Conservation (phyloP, 2,888 invertebrate genomes). For the Callyntrura sp. region DNA sequence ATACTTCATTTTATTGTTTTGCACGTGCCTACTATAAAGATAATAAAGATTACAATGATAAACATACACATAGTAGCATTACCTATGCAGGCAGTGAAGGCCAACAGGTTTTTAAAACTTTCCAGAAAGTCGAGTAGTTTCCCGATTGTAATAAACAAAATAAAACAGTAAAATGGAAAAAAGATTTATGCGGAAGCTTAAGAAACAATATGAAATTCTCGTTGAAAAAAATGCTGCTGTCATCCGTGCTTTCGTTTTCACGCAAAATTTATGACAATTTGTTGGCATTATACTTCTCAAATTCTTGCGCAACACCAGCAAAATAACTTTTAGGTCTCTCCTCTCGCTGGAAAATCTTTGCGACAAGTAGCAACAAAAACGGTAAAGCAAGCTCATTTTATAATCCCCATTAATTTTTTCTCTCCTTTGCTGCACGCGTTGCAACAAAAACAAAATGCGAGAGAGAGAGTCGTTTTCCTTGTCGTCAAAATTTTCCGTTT, state of each 20-base stretch:
- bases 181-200: too few relatives aligned
- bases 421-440: slow-evolving; percentile 5
- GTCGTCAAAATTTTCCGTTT: slow-evolving; percentile 25
- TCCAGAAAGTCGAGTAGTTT: not conserved
- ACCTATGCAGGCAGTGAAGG: too few relatives aligned
- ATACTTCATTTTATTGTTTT: slow-evolving; percentile 49
- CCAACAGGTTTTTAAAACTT: slow-evolving; percentile 50
- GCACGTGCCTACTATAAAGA: not conserved
- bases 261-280: slow-evolving; percentile 39
- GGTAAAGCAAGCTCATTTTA: not conserved
- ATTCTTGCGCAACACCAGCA: too few relatives aligned
- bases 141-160: too few relatives aligned
- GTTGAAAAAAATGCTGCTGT: not conserved
- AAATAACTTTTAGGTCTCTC: slow-evolving; percentile 14
- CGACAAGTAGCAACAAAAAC: not conserved
- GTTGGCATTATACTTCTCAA: slow-evolving; percentile 14
- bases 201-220: not conserved
- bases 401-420: slow-evolving; percentile 43
- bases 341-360: not conserved
- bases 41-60: not conserved
- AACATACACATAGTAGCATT: not conserved
- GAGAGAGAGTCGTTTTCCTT: not conserved
- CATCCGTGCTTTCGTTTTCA: slow-evolving; percentile 11
- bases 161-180: too few relatives aligned
- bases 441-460: too few relatives aligned